Base-by-base conservation (phyloP, 2,888 invertebrate genomes). In the Limnephilus rhombicus region DNA sequence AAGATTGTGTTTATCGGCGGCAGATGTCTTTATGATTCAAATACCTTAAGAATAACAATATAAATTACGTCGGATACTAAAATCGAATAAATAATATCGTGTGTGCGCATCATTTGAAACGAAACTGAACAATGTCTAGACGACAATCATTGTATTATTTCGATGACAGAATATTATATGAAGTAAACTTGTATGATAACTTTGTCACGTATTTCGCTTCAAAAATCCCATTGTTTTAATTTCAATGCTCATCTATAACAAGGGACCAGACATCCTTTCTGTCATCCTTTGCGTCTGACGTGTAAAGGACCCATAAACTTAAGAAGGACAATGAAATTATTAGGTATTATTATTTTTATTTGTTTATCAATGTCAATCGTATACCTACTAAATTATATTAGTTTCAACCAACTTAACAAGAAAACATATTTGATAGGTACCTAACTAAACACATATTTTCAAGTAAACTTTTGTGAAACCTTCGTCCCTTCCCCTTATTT, bases 241-340 rank as follows among this genome's bases (percentile, higher is more conserved):
- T 92, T 91, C 92, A 91, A 92, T 93, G 92, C 91, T 93, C 93
- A 92, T 91, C 91, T 93, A 86, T 92, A 93, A 93, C 92, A 92
- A 92, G 92, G 88, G 85, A 92, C 92, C 90, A 91, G 86, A 91
- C 92, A 93, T 93, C 93, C 93, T 87, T 87, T 87, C 87, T 24
- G 68, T 68, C 24, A 68, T 68, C 68, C 68, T 68, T 68, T 7
- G 68, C 5, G 68, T 68, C 24, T n/a, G 68, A 68, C 68, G 24
- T 68, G 68, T 68, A 68, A 24, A 68, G 24, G 24, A 68, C 68
- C 68, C 68, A 68, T 68, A 68, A 68, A 68, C 24, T 68, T 68
- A n/a, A 68, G 24, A 68, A 68, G 68, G 24, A 68, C 68, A 68
- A 68, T 68, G 68, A 68, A 68, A 68, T 24, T 68, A 68, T n/a